Percentiles rank a stretch among this genome's conserved stretches.
Conservation (phyloP, 2,113 vertebrate genomes). For the Callipepla squamata region DNA sequence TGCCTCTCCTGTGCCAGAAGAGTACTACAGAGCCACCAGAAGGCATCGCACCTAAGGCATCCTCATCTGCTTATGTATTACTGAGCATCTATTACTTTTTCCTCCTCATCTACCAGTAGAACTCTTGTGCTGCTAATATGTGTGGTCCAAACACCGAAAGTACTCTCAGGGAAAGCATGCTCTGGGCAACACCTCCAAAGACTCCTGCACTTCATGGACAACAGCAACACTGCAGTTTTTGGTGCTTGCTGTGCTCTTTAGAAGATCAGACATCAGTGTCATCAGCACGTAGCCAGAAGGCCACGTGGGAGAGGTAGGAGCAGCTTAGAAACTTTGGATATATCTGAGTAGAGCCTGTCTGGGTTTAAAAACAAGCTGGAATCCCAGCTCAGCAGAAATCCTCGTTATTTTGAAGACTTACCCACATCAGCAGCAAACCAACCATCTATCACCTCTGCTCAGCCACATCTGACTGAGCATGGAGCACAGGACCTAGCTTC, state of each 20-base stretch:
- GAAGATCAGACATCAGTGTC: background rate
- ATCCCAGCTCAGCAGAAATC: background rate
- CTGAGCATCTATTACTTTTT: background rate
- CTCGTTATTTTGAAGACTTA: background rate
- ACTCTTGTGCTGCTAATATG: background rate
- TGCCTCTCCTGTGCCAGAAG: background rate
- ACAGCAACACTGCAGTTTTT: background rate
- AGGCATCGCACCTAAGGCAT: rapidly evolving
- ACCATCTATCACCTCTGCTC: background rate
- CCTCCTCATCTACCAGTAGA: background rate
- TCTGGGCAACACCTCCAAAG: background rate
- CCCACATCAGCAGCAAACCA: rapidly evolving
- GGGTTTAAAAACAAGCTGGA: background rate
- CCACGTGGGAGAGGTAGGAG: rapidly evolving
- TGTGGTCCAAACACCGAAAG: background rate
- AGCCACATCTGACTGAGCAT: rapidly evolving
- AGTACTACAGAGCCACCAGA: rapidly evolving
- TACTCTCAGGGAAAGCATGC: background rate
- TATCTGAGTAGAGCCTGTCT: background rate
- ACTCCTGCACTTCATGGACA: background rate
- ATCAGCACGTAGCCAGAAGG: background rate
- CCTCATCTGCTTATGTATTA: background rate
- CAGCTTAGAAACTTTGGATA: background rate
- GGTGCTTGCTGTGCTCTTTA: background rate
- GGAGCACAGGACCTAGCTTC: background rate